Evolutionary conservation across 2,888 invertebrate genomes (phyloP).

Genomic region (Elegia similella): DNA sequence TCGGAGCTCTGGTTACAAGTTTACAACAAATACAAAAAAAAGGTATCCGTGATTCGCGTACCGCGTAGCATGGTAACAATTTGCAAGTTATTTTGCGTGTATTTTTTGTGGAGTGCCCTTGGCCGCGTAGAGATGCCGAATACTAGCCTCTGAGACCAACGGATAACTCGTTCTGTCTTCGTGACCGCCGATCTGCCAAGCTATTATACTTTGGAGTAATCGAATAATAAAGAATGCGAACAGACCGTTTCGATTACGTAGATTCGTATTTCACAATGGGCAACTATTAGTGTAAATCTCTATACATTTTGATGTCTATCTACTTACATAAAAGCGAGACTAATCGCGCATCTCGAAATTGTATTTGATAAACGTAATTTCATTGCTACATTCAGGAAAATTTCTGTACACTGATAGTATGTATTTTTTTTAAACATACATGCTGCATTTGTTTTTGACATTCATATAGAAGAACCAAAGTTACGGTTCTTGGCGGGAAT

Average conservation of each 20-base stretch:
- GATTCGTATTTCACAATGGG: neutral
- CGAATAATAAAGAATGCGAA: neutral
- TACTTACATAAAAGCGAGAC: neutral
- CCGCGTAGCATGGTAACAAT: neutral
- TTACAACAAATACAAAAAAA: neutral
- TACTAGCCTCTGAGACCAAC: neutral
- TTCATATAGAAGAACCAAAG: too few species aligned
- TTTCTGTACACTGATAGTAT: too few species aligned
- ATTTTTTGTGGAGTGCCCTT: conserved; percentile 3
- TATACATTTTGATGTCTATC: neutral
- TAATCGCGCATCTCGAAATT: neutral
- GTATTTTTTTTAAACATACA: too few species aligned
- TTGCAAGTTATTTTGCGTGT: neutral
- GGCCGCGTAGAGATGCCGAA: neutral
- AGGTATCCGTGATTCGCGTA: neutral
- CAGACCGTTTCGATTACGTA: neutral
- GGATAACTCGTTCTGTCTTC: conserved; percentile 1
- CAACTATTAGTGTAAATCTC: neutral
- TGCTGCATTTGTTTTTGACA: too few species aligned
- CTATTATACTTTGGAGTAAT: neutral
- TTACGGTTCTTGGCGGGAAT: too few species aligned
- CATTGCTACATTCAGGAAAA: too few species aligned
- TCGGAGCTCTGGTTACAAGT: too few species aligned
- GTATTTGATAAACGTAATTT: too few species aligned
- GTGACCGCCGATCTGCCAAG: neutral